A percentile compares a stretch with the other conserved stretches of the same genome.
These are phyloP conservation scores for Arothron firmamentum DNA, from an alignment of 2,113 vertebrate genomes.

Conservation along the genomic window DNA sequence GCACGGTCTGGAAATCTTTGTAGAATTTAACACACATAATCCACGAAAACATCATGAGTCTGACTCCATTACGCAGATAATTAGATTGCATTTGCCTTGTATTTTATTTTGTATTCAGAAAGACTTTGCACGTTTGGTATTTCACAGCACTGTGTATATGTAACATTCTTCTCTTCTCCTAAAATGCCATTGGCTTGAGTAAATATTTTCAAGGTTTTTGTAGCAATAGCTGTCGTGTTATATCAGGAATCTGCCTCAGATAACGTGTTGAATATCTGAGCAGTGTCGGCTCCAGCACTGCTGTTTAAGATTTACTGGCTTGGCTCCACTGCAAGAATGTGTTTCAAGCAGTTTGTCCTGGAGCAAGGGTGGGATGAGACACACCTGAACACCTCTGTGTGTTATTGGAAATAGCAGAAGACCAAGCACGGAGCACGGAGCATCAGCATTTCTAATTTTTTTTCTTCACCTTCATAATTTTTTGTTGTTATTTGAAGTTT, in stretches of 20 bases:
- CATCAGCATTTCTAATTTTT: no score
- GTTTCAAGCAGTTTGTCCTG: slow-evolving; percentile 25
- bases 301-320: neutral
- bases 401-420: neutral
- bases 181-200: no score
- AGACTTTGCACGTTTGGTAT: no score
- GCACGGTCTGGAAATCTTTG: neutral
- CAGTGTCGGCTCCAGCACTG: neutral
- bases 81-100: neutral
- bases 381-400: neutral
- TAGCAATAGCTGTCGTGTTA: neutral
- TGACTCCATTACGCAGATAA: neutral
- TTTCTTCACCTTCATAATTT: neutral
- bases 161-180: no score
- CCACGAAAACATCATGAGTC: slow-evolving; percentile 5
- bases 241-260: neutral
- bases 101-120: neutral
- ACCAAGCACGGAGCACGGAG: no score
- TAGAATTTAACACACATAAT: slow-evolving; percentile 20
- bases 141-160: no score
- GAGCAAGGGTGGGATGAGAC: slow-evolving; percentile 33
- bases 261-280: neutral
- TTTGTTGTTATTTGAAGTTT: neutral
- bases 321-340: slow-evolving; percentile 27
- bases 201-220: neutral